Base-by-base conservation (phyloP, 2,888 invertebrate genomes). In the Andrena bicolor region DNA sequence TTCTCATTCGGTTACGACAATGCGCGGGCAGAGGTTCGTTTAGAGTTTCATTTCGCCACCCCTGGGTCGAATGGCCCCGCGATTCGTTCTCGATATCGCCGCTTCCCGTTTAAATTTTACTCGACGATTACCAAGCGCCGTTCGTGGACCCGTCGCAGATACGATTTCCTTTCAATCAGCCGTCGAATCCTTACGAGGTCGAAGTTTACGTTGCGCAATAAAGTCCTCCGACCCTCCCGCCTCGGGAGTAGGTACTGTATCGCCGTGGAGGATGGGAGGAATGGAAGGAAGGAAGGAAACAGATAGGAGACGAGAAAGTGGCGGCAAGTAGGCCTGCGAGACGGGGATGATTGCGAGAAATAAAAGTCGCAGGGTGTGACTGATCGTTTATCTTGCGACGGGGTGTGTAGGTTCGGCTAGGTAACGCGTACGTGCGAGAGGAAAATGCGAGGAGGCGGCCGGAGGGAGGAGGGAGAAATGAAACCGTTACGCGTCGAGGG, bases 331-430 rank as follows among this genome's bases (percentile, higher is more conserved):
- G 88, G 86, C 82, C 80, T 86, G 85, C 82, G 89, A 88, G 85
- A 88, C 81, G 86, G 76, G 89, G 88, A 91, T 91, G 91, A 92
- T 92, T 92, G 92, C 90, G 82, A 90, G 91, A 87, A 90, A 92
- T 92, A 92, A 92, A 92, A 92, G 90, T 92, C 91, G 90, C 92
- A 90, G 91, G 91, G 92, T 92, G 92, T 92, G 92, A 92, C 92
- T 92, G 92, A 92, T 92, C 91, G 92, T 90, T 90, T 90, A 89
- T 91, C 88, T 86, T 85, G 71, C 82, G 78, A 84, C 78, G 72
- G 83, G 83, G 76, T 83, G 51, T 64, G 78, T 56, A 74, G 71
- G 71, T 74, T 60, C 53, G 69, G 63, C 28, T 72, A 68, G 78
- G 82, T 51, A 70, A 58, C 56, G 82, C 60, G 82, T 80, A 80